Evolutionary conservation across 30 jellyfish, hydroid and myxozoan species (phyloP), one percentile per base, ranked within the genome.

Genomic region (Aurelia aurita complex sp. Pacific): DNA sequence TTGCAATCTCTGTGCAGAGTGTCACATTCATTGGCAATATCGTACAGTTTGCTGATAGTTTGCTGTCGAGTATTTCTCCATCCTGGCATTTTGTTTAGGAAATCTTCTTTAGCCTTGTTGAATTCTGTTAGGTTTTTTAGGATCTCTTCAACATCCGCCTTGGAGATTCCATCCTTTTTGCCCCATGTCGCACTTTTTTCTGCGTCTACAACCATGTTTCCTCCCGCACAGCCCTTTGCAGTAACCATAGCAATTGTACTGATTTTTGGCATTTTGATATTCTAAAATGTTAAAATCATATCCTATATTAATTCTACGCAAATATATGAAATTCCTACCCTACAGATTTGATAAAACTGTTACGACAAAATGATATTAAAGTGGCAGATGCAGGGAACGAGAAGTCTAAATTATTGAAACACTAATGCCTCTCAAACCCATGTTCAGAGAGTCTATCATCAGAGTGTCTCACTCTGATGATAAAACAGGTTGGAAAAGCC

Each of bases 11-110:
- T 62, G 50, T 77, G 87, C 16, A 77, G 77, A 11, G 18, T 40
- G 65, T 77, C 68, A 53, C 87, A 77, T 62, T 77, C 87, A 60
- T 77, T 40, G 33, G 87, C 87, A 6, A 60, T 77, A 6, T 34
- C 52, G 12, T 77, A 59, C 40, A 77, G 43, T 75, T 77, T 19
- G 33, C 11, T 2, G 15, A 77, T 77, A 3, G 87, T 77, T 36
- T 59, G 33, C 67, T 46, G 67, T 74, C 85, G 51, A 53, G 71
- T 50, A 11, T 57, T 52, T 69, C 57, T 74, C 85, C 85, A 74
- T 18, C 9, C 72, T 4, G 73, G 46, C 85, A 74, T 74, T 40
- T 50, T 74, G 57, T 38, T 23, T 19, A 74, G 72, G 55, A 74
- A 74, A 0, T 74, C 73, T 17, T 50, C 55, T 12, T 74, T 51